phyloP scores from a whole-genome alignment of 2,113 vertebrate genomes.

The Murina feae region DNA sequence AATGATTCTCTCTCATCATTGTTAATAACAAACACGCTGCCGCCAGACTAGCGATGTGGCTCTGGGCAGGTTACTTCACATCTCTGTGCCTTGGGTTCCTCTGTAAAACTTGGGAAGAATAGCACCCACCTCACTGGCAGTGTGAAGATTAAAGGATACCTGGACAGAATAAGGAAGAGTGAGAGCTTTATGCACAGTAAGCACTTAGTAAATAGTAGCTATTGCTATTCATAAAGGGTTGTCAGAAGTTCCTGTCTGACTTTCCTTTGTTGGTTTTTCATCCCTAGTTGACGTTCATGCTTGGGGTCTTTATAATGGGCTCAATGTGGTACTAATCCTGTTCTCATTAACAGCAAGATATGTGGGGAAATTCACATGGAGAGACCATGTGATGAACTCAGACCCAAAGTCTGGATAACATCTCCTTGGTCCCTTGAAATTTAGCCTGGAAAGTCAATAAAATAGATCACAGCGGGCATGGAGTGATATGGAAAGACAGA shows the following conservation, averaged over 20 bases:
- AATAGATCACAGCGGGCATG: not conserved
- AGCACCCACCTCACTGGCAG: not conserved
- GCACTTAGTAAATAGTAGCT: not conserved
- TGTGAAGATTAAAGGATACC: not conserved
- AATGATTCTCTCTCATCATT: not conserved
- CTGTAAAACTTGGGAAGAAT: not conserved
- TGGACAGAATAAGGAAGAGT: not conserved
- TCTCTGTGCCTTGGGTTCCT: not conserved
- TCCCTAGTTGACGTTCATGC: not conserved
- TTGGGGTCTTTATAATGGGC: not conserved
- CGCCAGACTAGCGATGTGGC: not conserved
- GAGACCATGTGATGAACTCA: not conserved
- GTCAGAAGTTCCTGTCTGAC: not conserved
- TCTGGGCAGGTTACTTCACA: not conserved
- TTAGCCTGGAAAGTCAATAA: not conserved
- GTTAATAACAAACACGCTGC: not conserved
- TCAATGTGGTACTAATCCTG: not conserved
- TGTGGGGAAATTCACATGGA: not conserved
- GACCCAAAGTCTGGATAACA: not conserved
- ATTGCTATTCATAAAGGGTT: not conserved
- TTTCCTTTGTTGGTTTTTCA: not conserved
- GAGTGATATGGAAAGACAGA: not conserved
- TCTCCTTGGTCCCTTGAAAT: not conserved
- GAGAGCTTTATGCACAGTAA: not conserved
- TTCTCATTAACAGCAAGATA: not conserved